Evolutionary conservation across 2,113 vertebrate species (phyloP).

Genomic region (Electrona antarctica): DNA sequence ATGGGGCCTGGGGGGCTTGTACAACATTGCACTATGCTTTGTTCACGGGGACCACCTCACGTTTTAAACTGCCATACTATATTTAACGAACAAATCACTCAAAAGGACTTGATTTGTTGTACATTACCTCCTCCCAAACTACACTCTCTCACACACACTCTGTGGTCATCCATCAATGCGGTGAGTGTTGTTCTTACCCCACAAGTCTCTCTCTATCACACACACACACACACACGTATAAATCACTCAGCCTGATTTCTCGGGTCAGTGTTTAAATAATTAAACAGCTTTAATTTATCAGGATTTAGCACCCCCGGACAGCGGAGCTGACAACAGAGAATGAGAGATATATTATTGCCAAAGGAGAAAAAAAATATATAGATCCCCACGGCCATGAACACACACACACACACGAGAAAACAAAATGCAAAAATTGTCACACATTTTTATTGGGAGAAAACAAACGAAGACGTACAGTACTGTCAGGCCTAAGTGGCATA

Average conservation of each 20-base stretch:
- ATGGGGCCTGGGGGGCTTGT: too few species aligned
- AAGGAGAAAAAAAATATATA: conserved; percentile 4
- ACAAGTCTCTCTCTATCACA: conserved; percentile 58
- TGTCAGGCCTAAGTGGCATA: conserved; percentile 30
- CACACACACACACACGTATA: conserved; percentile 66
- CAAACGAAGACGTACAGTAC: conserved; percentile 11
- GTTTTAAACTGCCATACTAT: too few species aligned
- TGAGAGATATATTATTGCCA: conserved; percentile 26
- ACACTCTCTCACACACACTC: conserved; percentile 11
- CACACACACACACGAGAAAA: conserved; percentile 39
- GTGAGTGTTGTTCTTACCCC: conserved; percentile 66
- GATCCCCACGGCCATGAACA: conserved; percentile 15
- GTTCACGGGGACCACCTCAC: not conserved
- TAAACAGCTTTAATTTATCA: conserved; percentile 82
- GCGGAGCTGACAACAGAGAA: conserved; percentile 61
- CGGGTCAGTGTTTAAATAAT: conserved; percentile 80
- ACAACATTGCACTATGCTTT: not conserved
- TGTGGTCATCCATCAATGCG: conserved; percentile 67
- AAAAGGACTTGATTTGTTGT: too few species aligned
- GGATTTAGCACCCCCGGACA: conserved; percentile 73
- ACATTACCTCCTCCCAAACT: conserved; percentile 38
- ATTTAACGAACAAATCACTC: too few species aligned
- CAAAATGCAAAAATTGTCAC: conserved; percentile 46
- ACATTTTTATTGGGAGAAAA: conserved; percentile 42
- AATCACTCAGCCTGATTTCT: conserved; percentile 74